These are phyloP conservation scores for Macrostomum cliftonense DNA, from an alignment of 2,888 invertebrate genomes.

Conservation along the genomic window DNA sequence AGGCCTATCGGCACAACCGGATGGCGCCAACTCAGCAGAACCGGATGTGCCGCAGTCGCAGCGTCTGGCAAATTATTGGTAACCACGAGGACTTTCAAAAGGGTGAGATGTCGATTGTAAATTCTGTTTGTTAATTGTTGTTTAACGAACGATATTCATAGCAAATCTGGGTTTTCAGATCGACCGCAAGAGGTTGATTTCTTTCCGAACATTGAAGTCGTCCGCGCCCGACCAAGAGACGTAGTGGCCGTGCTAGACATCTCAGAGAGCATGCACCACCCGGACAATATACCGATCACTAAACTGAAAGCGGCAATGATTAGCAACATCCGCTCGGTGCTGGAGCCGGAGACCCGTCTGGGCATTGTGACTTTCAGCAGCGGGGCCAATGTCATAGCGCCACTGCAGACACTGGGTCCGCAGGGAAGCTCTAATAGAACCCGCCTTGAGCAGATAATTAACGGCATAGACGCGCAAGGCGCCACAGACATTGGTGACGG, in stretches of 20 bases:
- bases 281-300: conserved; percentile 40
- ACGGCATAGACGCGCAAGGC: conserved; percentile 15
- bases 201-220: too few relatives aligned
- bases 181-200: too few relatives aligned
- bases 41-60: conserved; percentile 44
- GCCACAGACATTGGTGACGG: conserved; percentile 18
- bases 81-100: too few relatives aligned
- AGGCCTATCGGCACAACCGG: conserved; percentile 39
- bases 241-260: too few relatives aligned
- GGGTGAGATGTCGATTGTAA: too few relatives aligned
- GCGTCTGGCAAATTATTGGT: conserved; percentile 33
- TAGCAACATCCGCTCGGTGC: conserved; percentile 45
- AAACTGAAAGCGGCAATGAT: conserved; percentile 45
- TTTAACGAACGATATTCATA: too few relatives aligned
- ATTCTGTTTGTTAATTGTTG: too few relatives aligned
- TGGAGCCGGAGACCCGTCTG: conserved; percentile 34
- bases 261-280: too few relatives aligned
- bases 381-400: conserved; percentile 11
- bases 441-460: conserved; percentile 11
- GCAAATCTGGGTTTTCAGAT: too few relatives aligned
- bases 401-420: conserved; percentile 12
- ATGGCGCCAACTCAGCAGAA: conserved; percentile 50
- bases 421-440: conserved; percentile 12
- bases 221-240: too few relatives aligned
- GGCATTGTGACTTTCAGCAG: conserved; percentile 27